Percentiles rank a stretch among this genome's conserved stretches.
These are phyloP conservation scores for Ceratina calcarata DNA, from an alignment of 1,140 invertebrate species.

Conservation along the genomic window DNA sequence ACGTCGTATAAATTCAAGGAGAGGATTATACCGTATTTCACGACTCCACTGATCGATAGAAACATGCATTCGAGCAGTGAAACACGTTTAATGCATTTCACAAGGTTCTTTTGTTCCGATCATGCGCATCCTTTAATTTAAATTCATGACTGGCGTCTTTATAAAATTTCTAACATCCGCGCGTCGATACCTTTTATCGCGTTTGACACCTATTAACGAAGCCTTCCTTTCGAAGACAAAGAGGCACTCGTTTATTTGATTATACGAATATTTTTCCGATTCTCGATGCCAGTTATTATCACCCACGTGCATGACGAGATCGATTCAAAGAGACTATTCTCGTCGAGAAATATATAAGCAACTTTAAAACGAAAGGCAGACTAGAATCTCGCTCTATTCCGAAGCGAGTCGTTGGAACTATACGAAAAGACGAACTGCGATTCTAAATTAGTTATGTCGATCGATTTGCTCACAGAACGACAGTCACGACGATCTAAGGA, in stretches of 20 bases:
- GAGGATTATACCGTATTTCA: no score
- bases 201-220: background rate
- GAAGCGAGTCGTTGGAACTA: background rate
- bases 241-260: background rate
- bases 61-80: background rate
- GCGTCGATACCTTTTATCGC: background rate
- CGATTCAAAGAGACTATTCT: no score
- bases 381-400: background rate
- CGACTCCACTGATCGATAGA: background rate
- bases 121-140: conserved; percentile 2
- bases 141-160: conserved; percentile 18
- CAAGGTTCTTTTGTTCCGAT: background rate
- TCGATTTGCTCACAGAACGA: conserved; percentile 37
- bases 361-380: no score
- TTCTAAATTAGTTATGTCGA: conserved; percentile 57
- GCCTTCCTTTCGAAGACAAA: background rate
- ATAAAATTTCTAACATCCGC: background rate
- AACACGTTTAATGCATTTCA: background rate
- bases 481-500: conserved; percentile 17
- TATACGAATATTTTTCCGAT: background rate
- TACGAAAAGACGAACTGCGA: conserved; percentile 34
- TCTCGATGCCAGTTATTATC: background rate
- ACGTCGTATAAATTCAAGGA: background rate
- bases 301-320: background rate
- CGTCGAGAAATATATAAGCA: no score